Percentiles rank a stretch among this genome's conserved stretches.
Evolutionary conservation across 2,888 invertebrate species (phyloP).

Genomic region (Xylocampa areola): DNA sequence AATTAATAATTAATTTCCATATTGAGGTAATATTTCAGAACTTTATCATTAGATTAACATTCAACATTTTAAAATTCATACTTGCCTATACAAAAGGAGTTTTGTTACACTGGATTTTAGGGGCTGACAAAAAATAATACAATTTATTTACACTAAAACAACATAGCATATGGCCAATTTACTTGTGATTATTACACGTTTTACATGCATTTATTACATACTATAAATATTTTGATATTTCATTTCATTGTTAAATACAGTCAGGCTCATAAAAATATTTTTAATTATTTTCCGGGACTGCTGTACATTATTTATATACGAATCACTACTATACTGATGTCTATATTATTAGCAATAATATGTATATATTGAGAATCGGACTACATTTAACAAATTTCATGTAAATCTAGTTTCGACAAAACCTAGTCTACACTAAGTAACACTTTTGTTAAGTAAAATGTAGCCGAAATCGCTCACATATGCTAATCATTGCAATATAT

Average conservation of each 20-base stretch:
- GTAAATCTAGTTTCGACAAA: neutral
- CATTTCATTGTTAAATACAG: constrained; percentile 9
- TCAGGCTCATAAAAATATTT: neutral
- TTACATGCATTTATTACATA: constrained; percentile 2
- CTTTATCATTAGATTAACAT: constrained; percentile 15
- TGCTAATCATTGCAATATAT: constrained; percentile 5
- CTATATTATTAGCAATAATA: no score
- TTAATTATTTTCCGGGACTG: neutral
- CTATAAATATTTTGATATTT: constrained; percentile 15
- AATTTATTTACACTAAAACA: constrained; percentile 21
- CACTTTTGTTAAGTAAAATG: constrained; percentile 9
- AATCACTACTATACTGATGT: no score
- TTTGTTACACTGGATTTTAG: constrained; percentile 20
- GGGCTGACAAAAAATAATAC: constrained; percentile 16
- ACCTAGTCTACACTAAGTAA: constrained; percentile 14
- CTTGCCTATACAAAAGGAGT: constrained; percentile 3
- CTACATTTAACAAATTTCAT: constrained; percentile 1
- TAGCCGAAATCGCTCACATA: constrained; percentile 11
- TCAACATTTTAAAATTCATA: constrained; percentile 29
- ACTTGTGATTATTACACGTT: constrained; percentile 14
- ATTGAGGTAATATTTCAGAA: constrained; percentile 44
- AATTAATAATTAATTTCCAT: constrained; percentile 15
- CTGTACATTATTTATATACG: no score
- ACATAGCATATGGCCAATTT: constrained; percentile 27
- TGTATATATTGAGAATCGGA: neutral